Base-by-base conservation (phyloP, 2,888 invertebrate species). In the Netelia fuscicornis region DNA sequence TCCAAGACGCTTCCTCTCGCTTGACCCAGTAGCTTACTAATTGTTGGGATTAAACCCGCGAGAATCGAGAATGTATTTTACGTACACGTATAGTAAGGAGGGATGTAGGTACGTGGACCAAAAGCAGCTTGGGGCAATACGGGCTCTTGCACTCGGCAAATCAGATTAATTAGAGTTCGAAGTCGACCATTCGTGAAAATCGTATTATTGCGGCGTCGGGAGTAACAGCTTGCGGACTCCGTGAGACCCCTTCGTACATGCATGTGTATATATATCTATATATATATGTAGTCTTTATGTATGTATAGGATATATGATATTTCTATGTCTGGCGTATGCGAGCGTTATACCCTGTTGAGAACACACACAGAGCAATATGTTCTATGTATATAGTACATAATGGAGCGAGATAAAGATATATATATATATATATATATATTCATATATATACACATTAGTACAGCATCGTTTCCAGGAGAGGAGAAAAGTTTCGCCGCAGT, bases 141-240 rank as follows among this genome's bases (percentile, higher is more conserved):
- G 30, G 30, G 72, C 58, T 60, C 68, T 54, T 81, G 72, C 76
- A 81, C 79, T 77, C 86, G 88, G 89, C 87, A 90, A 90, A 91
- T 91, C 90, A 91, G 90, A 92, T 92, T 92, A 92, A 92, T 92
- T 92, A 92, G 92, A 92, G 91, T 92, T 92, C 91, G 91, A 91
- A 92, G 91, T 91, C 89, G 89, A 88, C 89, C 85, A 89, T 91
- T 90, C 90, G 91, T 89, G 87, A 90, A 92, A 92, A 92, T 91
- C 90, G 89, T 92, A 92, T 92, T 92, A 92, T 92, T 92, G 90
- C 88, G 86, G 86, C 85, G 86, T 87, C 84, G 82, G 64, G 81
- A 81, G 87, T 84, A 87, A 87, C 87, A 86, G 86, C 87, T 87
- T 88, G 88, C 83, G 68, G 65, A 78, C 62, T 75, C 56, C 48